phyloP scores from a whole-genome alignment of 2,113 vertebrate genomes.

The Smithornis capensis region DNA sequence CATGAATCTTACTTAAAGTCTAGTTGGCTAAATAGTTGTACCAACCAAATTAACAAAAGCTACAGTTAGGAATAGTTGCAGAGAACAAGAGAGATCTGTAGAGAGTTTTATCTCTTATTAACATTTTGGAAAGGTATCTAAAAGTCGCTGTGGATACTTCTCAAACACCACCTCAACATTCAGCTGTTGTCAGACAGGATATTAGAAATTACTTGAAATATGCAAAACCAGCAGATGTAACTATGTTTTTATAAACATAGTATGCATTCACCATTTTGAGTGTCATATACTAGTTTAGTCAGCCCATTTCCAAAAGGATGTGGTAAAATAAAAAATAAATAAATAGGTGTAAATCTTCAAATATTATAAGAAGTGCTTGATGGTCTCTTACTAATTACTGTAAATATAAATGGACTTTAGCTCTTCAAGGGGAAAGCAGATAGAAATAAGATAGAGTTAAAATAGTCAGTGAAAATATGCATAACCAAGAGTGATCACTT shows the following conservation, averaged over 20 bases:
- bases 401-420: background rate
- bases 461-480: fast-evolving
- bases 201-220: background rate
- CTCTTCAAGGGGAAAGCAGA: background rate
- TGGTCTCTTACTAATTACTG: background rate
- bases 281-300: background rate
- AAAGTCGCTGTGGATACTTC: background rate
- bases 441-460: background rate
- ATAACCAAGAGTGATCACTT: background rate
- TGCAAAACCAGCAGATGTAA: fast-evolving
- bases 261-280: background rate
- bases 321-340: background rate
- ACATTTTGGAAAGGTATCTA: background rate
- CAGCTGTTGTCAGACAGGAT: background rate
- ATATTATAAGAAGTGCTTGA: background rate
- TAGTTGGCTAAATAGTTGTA: background rate
- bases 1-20: background rate
- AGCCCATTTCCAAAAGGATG: background rate
- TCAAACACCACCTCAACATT: background rate
- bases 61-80: background rate
- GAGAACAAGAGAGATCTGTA: background rate
- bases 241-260: background rate
- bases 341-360: background rate
- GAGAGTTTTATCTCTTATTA: background rate
- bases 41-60: background rate